Conservation (phyloP, 1,140 invertebrate species). For the Drosophila sucinea region DNA sequence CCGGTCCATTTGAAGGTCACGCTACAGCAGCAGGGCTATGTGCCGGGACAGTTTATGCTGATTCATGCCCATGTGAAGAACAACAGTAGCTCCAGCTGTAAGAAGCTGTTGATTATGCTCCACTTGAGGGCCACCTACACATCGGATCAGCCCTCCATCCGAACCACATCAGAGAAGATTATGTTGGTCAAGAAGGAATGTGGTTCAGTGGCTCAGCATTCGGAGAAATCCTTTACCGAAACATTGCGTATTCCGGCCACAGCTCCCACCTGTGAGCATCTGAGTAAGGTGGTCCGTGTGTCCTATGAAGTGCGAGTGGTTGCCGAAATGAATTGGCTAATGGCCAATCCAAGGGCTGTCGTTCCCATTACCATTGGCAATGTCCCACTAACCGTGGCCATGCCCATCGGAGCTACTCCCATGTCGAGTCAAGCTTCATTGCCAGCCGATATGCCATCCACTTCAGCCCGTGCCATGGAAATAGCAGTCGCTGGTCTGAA, state of each 20-base stretch:
- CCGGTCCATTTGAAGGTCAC: constrained; percentile 66
- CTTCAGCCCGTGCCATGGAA: constrained; percentile 62
- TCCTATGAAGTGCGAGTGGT: constrained; percentile 75
- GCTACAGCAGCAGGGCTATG: constrained; percentile 77
- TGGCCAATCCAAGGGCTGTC: constrained; percentile 66
- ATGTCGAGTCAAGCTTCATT: constrained; percentile 27
- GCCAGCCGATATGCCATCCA: constrained; percentile 62
- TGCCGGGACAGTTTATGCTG: constrained; percentile 76
- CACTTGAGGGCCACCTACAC: constrained; percentile 82
- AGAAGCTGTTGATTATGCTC: constrained; percentile 83
- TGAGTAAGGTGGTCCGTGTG: constrained; percentile 73
- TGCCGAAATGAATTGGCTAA: constrained; percentile 74
- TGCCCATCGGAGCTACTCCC: constrained; percentile 24
- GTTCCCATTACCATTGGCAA: constrained; percentile 79
- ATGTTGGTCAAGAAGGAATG: constrained; percentile 68
- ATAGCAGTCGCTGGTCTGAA: constrained; percentile 38
- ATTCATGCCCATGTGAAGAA: constrained; percentile 69
- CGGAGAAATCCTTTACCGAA: constrained; percentile 59
- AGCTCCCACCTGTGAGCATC: constrained; percentile 83
- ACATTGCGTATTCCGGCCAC: constrained; percentile 74
- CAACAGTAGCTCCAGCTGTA: constrained; percentile 84
- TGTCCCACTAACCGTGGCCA: constrained; percentile 56
- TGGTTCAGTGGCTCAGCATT: constrained; percentile 55
- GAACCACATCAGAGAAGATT: constrained; percentile 68
- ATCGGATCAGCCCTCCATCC: constrained; percentile 84